Conservation (phyloP, 1,140 invertebrate genomes). For the Dreissena polymorpha region DNA sequence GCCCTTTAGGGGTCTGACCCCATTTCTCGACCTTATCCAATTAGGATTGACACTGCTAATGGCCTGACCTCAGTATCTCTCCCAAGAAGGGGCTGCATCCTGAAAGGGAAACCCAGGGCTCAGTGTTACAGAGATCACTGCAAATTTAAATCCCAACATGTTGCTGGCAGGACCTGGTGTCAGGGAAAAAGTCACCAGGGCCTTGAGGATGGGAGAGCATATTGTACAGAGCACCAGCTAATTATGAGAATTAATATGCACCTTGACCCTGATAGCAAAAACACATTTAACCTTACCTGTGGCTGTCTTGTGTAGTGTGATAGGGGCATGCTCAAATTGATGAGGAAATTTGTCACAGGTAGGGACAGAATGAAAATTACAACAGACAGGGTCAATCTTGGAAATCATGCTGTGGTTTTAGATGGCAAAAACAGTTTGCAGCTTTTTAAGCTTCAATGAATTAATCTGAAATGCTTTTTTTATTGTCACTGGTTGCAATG, state of each 20-base stretch:
- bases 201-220: not conserved
- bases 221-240: not conserved
- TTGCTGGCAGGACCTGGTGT: not conserved
- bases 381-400: too few relatives aligned
- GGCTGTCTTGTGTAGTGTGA: not conserved
- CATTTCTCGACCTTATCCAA: too few relatives aligned
- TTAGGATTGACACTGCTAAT: too few relatives aligned
- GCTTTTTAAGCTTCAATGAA: not conserved
- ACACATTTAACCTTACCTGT: not conserved
- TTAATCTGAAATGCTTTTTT: not conserved
- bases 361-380: not conserved
- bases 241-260: not conserved
- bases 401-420: too few relatives aligned
- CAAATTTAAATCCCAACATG: not conserved
- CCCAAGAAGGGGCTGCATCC: too few relatives aligned
- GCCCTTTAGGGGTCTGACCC: too few relatives aligned
- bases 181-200: not conserved
- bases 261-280: not conserved
- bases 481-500: slow-evolving; percentile 1
- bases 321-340: not conserved
- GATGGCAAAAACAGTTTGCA: too few relatives aligned
- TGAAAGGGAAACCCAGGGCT: too few relatives aligned
- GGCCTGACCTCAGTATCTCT: too few relatives aligned
- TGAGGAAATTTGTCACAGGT: not conserved
- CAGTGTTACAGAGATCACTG: not conserved